Percentiles rank a stretch among this genome's conserved stretches.
Evolutionary conservation across 2,797 vertebrate genomes (phyloP).

Genomic region (Cirrhinus mrigala): DNA sequence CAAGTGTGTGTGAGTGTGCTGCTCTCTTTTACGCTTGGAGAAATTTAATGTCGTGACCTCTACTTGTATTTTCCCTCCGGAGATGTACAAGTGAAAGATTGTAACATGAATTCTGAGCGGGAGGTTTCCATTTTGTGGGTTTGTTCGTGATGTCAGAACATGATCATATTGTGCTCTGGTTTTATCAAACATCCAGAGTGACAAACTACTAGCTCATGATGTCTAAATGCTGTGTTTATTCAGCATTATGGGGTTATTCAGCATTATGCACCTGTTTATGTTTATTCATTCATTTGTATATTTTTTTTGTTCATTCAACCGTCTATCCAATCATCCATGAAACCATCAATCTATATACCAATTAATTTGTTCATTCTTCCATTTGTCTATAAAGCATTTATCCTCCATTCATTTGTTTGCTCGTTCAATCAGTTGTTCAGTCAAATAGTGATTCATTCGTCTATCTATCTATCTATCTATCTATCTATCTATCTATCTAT

Average conservation of each 20-base stretch:
- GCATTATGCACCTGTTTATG: not conserved
- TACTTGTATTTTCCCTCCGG: constrained; percentile 27
- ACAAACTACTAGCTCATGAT: not conserved
- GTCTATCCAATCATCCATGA: not conserved
- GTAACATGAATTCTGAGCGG: not conserved
- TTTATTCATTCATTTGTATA: not conserved
- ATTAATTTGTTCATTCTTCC: not conserved
- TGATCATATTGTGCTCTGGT: not conserved
- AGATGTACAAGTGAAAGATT: not conserved
- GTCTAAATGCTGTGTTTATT: constrained; percentile 8
- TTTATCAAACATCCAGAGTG: constrained; percentile 7
- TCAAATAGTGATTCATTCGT: not conserved
- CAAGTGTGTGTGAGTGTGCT: constrained; percentile 50
- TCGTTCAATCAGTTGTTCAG: not conserved
- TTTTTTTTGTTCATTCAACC: not conserved
- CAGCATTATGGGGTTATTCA: not conserved
- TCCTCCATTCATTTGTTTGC: not conserved
- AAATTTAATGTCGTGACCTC: constrained; percentile 32
- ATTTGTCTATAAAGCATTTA: not conserved
- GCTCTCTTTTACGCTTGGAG: constrained; percentile 46
- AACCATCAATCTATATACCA: not conserved
- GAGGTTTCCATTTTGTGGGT: constrained; percentile 16
- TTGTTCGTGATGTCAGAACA: constrained; percentile 28
- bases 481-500: no score
- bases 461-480: no score